Conservation (phyloP, 1,140 invertebrate species). For the Zelostemma sp. region DNA sequence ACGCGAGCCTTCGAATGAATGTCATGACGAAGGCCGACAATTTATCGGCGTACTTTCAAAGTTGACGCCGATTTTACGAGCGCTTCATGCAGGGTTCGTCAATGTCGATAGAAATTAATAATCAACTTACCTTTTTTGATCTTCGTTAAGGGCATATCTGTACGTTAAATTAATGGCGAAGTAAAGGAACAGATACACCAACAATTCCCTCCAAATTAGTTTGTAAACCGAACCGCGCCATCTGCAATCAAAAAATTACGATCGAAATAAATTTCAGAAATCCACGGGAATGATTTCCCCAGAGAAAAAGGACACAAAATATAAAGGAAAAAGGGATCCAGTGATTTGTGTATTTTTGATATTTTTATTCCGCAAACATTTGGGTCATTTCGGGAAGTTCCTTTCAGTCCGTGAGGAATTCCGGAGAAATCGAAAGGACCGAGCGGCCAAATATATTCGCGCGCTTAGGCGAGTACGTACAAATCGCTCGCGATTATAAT, state of each 20-base stretch:
- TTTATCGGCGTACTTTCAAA: constrained; percentile 4
- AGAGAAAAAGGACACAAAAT: no score
- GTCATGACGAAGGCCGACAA: constrained; percentile 6
- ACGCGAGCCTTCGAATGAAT: constrained; percentile 20
- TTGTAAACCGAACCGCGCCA: constrained; percentile 99
- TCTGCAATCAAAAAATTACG: constrained; percentile 77
- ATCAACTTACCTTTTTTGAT: constrained; percentile 83
- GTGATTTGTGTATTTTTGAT: no score
- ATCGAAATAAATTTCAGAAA: no score
- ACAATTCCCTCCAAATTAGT: constrained; percentile 92
- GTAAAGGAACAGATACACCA: constrained; percentile 89
- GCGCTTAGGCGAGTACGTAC: constrained; percentile 23
- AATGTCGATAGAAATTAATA: constrained; percentile 11
- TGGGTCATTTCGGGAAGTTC: no score
- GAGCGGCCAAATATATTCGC: constrained; percentile 22
- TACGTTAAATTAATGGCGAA: constrained; percentile 90
- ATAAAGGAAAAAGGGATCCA: no score
- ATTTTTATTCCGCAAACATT: no score
- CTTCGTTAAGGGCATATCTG: constrained; percentile 84
- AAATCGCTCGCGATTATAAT: constrained; percentile 31
- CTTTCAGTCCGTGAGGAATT: no score
- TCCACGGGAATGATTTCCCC: no score
- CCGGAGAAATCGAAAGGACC: no score
- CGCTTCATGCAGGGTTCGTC: constrained; percentile 5
- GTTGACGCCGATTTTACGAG: constrained; percentile 5